Evolutionary conservation across 2,888 invertebrate genomes (phyloP), one percentile per base, ranked within the genome.

Genomic region (Hirtodrosophila histrioides): DNA sequence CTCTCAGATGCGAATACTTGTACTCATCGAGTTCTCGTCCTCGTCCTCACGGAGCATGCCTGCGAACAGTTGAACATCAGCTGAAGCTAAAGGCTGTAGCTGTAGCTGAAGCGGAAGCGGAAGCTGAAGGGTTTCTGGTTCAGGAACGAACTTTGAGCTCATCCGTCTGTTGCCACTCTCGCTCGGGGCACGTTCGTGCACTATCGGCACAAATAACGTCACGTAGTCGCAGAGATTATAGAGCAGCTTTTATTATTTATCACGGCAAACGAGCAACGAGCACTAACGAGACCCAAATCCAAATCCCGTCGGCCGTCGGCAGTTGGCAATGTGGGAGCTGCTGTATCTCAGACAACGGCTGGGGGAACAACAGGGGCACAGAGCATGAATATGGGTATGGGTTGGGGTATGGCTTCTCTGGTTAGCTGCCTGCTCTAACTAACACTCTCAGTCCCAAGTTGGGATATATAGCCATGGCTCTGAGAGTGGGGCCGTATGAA

Each of bases 211-310:
- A 90, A 89, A 91, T 91, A 91, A 89, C 90, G 89, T 90, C 90
- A 90, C 91, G 91, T 91, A 90, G 85, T 79, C 87, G 91, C 90
- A 91, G 89, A 90, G 90, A 90, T 91, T 91, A 91, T 90, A 89
- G 89, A 88, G 88, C 87, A 86, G 86, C 80, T 87, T 87, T 88
- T 88, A 88, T 88, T 88, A 88, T 88, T 88, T 88, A 88, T 89
- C 88, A 88, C 85, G 75, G 87, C 78, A 71, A 88, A 73, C 86
- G 86, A 76, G 79, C 79, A 78, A 79, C 87, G 82, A 87, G 60
- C 82, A 78, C 87, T 87, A 83, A 83, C 82, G 86, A 87, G 86
- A 85, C 82, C 87, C 80, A 70, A 65, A 76, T 65, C 67, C 81
- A 80, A 82, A 78, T 85, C 80, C 81, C 86, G 81, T 82, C 81